Conservation (phyloP, 2,113 vertebrate species). For the Ceyx cyanopectus region DNA sequence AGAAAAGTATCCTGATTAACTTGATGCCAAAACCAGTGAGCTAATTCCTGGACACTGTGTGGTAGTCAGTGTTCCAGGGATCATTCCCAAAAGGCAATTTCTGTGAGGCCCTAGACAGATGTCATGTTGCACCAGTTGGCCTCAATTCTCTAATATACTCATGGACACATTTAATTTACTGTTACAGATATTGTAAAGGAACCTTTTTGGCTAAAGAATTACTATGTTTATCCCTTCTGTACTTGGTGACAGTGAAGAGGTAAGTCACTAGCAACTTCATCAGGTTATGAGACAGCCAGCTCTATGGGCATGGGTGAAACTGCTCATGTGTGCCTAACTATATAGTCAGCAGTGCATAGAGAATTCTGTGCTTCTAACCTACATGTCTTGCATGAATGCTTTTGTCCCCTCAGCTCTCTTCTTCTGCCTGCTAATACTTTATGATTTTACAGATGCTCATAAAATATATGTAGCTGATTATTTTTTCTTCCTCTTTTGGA, state of each 20-base stretch:
- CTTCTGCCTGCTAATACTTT: background rate
- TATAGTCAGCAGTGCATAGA: background rate
- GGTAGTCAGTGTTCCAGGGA: constrained; percentile 29
- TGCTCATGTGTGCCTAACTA: background rate
- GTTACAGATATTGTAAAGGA: background rate
- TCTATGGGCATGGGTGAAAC: background rate
- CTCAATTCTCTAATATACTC: background rate
- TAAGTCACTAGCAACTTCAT: background rate
- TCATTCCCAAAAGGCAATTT: constrained; percentile 33
- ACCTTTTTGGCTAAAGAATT: background rate
- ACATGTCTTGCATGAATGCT: rapidly evolving
- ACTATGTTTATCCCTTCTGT: background rate
- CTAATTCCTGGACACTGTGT: constrained; percentile 57
- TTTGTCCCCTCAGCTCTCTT: background rate
- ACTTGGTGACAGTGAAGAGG: background rate
- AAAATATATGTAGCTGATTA: background rate
- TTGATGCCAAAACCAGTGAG: constrained; percentile 55
- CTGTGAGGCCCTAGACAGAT: constrained; percentile 13
- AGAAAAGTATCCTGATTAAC: constrained; percentile 44
- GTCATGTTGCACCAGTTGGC: constrained; percentile 23
- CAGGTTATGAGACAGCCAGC: background rate
- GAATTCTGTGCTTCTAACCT: background rate
- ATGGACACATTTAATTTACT: background rate
- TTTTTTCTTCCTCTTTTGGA: background rate
- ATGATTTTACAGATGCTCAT: background rate